Evolutionary conservation across 2,113 vertebrate genomes (phyloP).

Genomic region (Machaerirhynchus nigripectus): DNA sequence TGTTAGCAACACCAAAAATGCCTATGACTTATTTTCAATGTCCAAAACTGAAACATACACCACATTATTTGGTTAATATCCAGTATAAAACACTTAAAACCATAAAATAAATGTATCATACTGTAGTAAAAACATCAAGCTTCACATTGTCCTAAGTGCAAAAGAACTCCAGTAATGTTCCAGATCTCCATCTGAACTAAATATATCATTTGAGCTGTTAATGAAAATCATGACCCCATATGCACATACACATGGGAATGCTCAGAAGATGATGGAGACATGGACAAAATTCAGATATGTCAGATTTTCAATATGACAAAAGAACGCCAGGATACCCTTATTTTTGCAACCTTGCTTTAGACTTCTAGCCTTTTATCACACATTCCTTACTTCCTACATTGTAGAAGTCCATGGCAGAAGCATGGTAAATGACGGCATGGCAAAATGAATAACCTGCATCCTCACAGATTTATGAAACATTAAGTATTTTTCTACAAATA

Average conservation of each 20-base stretch:
- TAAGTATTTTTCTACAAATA: not conserved
- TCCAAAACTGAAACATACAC: not conserved
- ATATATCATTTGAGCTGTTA: not conserved
- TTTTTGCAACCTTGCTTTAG: not conserved
- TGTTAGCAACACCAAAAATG: not conserved
- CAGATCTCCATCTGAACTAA: not conserved
- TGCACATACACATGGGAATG: not conserved
- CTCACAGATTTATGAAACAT: not conserved
- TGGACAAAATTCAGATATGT: not conserved
- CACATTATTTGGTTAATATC: not conserved
- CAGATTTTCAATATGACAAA: not conserved
- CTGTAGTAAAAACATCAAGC: not conserved
- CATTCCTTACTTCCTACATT: not conserved
- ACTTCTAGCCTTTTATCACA: not conserved
- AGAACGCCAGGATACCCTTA: not conserved
- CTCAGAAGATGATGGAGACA: not conserved
- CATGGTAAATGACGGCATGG: not conserved
- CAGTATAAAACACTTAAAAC: not conserved
- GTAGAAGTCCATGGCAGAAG: not conserved
- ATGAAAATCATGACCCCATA: not conserved
- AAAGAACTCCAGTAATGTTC: not conserved
- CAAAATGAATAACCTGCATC: not conserved
- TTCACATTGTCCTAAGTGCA: not conserved
- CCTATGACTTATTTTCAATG: not conserved
- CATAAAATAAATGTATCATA: not conserved